phyloP scores from a whole-genome alignment of 1,140 invertebrate species.

The Paracyclopina nana region DNA sequence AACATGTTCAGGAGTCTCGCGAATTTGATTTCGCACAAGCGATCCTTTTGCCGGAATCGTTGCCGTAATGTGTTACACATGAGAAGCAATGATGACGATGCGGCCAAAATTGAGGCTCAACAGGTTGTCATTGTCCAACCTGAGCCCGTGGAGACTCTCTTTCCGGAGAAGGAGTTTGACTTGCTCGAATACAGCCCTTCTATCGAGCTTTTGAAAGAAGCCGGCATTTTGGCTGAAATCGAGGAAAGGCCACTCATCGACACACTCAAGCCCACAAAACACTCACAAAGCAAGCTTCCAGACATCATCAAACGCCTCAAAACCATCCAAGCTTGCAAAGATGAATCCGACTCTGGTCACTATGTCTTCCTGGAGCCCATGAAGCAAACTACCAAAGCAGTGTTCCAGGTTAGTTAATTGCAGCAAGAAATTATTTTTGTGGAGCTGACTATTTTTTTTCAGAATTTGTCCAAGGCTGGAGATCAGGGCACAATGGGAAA shows the following conservation, averaged over 20 bases:
- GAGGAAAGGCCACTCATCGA: not conserved
- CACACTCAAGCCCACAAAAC: not conserved
- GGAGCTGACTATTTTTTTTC: not conserved
- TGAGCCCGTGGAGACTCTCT: constrained; percentile 8
- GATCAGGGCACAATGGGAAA: not conserved
- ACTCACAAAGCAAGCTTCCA: not conserved
- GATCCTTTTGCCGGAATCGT: constrained; percentile 9
- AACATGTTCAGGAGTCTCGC: constrained; percentile 58
- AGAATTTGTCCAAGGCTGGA: not conserved
- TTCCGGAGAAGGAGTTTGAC: constrained; percentile 1
- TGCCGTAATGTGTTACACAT: not conserved
- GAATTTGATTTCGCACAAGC: constrained; percentile 37
- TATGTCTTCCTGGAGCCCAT: not conserved
- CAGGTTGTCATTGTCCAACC: not conserved
- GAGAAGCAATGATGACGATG: not conserved
- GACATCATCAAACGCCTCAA: not conserved
- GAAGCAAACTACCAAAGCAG: constrained; percentile 1
- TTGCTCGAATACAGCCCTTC: constrained; percentile 4
- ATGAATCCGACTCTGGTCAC: not conserved
- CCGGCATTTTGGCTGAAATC: constrained; percentile 6
- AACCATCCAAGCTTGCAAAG: not conserved
- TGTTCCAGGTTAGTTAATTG: constrained; percentile 1
- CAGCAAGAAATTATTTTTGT: not conserved
- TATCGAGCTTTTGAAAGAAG: constrained; percentile 6
- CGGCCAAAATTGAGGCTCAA: not conserved